phyloP scores from a whole-genome alignment of 2,113 vertebrate genomes.

The Morone chrysops region DNA sequence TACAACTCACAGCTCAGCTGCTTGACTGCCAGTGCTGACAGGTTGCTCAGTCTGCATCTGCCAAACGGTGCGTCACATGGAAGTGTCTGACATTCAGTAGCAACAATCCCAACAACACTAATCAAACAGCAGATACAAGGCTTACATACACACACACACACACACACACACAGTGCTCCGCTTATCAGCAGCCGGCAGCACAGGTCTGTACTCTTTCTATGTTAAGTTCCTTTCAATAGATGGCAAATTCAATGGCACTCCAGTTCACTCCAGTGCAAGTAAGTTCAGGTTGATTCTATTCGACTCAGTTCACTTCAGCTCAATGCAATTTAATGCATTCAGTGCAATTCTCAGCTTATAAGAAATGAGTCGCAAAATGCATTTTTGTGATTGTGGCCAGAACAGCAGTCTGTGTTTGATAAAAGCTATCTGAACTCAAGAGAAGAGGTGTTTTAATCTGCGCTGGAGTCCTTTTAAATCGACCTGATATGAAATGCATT shows the following conservation, averaged over 20 bases:
- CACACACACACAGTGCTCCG: neutral
- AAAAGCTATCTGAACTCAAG: conserved; percentile 2
- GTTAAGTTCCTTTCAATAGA: conserved; percentile 53
- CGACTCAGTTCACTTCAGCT: neutral
- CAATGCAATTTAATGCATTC: neutral
- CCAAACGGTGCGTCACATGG: conserved; percentile 23
- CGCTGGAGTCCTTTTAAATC: neutral
- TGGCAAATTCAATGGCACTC: conserved; percentile 23
- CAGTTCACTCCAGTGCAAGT: neutral
- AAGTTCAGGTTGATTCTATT: conserved; percentile 19
- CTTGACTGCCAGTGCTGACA: conserved; percentile 21
- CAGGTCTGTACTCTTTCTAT: conserved; percentile 30
- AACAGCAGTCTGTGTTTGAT: neutral
- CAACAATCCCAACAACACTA: conserved; percentile 56
- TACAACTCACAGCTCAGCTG: conserved; percentile 26
- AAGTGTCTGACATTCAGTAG: conserved; percentile 52
- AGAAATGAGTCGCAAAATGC: neutral
- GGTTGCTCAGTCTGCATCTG: conserved; percentile 31
- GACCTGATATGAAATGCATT: neutral
- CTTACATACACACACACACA: conserved; percentile 17
- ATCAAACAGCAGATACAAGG: conserved; percentile 69
- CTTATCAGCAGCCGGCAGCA: conserved; percentile 69
- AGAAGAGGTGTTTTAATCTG: neutral
- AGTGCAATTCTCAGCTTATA: neutral
- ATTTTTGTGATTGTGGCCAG: conserved; percentile 9